phyloP scores from a whole-genome alignment of 2,113 vertebrate species.

The Pluvialis apricaria region DNA sequence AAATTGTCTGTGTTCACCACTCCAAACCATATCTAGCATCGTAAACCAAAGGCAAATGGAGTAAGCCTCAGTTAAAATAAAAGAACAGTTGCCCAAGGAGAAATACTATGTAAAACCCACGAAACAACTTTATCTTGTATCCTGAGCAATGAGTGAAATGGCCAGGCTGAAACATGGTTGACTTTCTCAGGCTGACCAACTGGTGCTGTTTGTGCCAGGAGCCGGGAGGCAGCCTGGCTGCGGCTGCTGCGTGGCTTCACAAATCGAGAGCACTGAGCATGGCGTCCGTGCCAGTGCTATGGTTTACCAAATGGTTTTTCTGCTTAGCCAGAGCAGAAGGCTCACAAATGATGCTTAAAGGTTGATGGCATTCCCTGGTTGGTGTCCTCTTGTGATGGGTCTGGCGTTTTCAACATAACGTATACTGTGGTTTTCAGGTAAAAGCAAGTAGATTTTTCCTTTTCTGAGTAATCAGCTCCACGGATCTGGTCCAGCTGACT shows the following conservation, averaged over 20 bases:
- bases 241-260: not conserved
- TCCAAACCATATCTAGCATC: not conserved
- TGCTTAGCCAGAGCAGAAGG: not conserved
- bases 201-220: not conserved
- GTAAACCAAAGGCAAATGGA: not conserved
- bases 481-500: not conserved
- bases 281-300: not conserved
- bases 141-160: not conserved
- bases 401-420: not conserved
- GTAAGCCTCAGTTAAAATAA: not conserved
- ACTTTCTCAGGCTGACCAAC: not conserved
- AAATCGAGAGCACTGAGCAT: too few relatives aligned
- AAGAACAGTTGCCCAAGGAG: accelerated
- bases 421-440: not conserved
- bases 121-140: not conserved
- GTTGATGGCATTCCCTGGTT: not conserved
- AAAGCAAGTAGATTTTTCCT: not conserved
- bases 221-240: not conserved
- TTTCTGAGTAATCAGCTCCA: not conserved
- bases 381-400: not conserved
- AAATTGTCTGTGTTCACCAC: accelerated
- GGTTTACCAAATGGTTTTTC: not conserved
- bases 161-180: not conserved
- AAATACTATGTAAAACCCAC: not conserved
- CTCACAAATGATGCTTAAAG: not conserved